phyloP scores from a whole-genome alignment of 2,113 vertebrate species.

The Pelecanoides urinatrix region DNA sequence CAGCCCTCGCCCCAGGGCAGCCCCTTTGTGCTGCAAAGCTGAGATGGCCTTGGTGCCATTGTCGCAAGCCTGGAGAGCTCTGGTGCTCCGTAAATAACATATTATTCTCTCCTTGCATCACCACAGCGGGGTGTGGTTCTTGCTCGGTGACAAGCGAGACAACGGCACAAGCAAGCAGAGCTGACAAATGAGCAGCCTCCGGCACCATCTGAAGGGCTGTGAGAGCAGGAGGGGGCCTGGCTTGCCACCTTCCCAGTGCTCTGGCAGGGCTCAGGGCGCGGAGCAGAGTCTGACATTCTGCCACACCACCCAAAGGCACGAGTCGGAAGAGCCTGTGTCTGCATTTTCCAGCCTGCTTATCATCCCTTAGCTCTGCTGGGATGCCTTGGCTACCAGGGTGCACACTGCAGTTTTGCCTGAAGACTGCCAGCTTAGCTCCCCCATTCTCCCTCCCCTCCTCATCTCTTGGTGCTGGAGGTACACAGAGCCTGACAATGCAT shows the following conservation, averaged over 20 bases:
- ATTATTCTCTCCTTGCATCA: not conserved
- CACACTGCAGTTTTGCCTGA: not conserved
- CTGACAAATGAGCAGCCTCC: not conserved
- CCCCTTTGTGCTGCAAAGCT: accelerated
- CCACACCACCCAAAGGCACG: not conserved
- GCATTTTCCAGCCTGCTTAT: not conserved
- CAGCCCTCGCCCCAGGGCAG: not conserved
- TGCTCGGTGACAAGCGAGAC: not conserved
- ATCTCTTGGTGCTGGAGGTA: not conserved
- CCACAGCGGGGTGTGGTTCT: not conserved
- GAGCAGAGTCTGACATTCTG: not conserved
- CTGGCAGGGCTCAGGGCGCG: not conserved
- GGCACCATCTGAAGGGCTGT: not conserved
- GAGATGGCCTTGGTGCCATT: not conserved
- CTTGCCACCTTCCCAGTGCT: not conserved
- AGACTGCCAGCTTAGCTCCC: conserved; percentile 11
- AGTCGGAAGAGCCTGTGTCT: not conserved
- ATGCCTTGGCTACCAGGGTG: not conserved
- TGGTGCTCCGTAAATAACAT: not conserved
- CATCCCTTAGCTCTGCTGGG: not conserved
- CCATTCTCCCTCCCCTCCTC: not conserved
- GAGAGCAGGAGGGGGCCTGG: not conserved
- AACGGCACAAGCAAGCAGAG: not conserved
- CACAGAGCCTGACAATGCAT: not conserved
- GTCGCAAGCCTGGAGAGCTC: not conserved